Evolutionary conservation across 1,140 invertebrate species (phyloP), one percentile per base, ranked within the genome.

Genomic region (Goniozus legneri): DNA sequence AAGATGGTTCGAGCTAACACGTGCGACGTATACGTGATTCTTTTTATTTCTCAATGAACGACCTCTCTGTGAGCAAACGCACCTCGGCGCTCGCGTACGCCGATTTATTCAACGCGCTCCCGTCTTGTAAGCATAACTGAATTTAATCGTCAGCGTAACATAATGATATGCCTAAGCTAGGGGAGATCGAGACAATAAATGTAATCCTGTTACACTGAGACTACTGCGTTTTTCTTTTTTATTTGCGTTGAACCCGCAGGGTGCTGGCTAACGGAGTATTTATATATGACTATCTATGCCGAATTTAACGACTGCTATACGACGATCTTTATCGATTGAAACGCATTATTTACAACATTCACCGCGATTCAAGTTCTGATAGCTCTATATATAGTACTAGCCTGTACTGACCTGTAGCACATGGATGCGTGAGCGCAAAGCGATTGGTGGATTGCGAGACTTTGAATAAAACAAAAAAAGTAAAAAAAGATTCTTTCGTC

Each of bases 321-420:
- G n/a, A n/a, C n/a, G 16, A 24, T 18, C 3, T 8, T 38, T 19
- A 16, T 40, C 12, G 18, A 33, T 44, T 40, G 40, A 48, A 49
- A 56, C 56, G 13, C 22, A 24, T 39, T 19, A 16, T 15, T 16
- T 50, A 7, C 20, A 20, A 8, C 3, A 15, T 20, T 33, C 20
- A 27, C 19, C 13, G 37, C 18, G 27, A 18, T 24, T 44, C 18
- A 12, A 34, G 16, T 58, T 63, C 47, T 64, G 65, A 57, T 69
- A 71, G 69, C 69, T 72, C 65, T 71, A 67, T 69, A 65, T 60
- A 64, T 69, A 69, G 68, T 68, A 72, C 64, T 72, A 72, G 73
- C 70, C 70, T 74, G 72, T 76, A 75, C 73, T 76, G 72, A 75
- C 73, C 73, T 75, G 72, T 76, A 75, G 73, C 73, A 76, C 72